Evolutionary conservation across 1,140 invertebrate species (phyloP).

Genomic region (Drosophila sp.): DNA sequence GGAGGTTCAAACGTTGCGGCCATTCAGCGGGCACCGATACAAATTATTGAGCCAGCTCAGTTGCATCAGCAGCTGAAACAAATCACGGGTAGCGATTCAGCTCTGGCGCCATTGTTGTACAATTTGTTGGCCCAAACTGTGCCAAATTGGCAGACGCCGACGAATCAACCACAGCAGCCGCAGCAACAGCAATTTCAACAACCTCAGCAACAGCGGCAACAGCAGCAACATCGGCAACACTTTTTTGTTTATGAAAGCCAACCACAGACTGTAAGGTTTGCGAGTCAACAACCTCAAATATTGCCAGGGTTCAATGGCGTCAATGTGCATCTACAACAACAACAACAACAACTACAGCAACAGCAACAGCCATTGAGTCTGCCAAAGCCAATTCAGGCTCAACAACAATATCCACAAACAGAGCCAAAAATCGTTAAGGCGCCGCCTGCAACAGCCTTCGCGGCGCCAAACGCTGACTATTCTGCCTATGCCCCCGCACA

Average conservation of each 20-base stretch:
- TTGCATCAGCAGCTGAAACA: constrained; percentile 54
- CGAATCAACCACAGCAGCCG: constrained; percentile 16
- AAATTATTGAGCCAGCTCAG: constrained; percentile 50
- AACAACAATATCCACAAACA: constrained; percentile 49
- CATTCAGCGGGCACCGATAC: constrained; percentile 44
- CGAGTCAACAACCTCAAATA: constrained; percentile 75
- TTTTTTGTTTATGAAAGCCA: constrained; percentile 68
- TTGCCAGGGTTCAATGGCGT: constrained; percentile 72
- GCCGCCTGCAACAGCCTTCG: constrained; percentile 46
- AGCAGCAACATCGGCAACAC: constrained; percentile 39
- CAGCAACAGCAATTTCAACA: constrained; percentile 30
- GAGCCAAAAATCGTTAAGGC: constrained; percentile 66
- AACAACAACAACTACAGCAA: constrained; percentile 34
- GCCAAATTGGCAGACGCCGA: constrained; percentile 67
- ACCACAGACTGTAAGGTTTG: constrained; percentile 27
- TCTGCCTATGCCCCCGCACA: constrained; percentile 19
- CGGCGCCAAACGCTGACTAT: constrained; percentile 28
- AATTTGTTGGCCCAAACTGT: constrained; percentile 65
- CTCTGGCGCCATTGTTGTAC: constrained; percentile 69
- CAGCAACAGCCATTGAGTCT: constrained; percentile 31
- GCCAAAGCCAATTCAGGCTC: constrained; percentile 55
- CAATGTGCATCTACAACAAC: constrained; percentile 51
- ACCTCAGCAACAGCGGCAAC: constrained; percentile 25
- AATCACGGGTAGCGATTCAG: constrained; percentile 47
- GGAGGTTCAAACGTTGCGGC: constrained; percentile 27